Percentiles rank a stretch among this genome's conserved stretches.
phyloP scores from a whole-genome alignment of 2,888 invertebrate species.

The Geotrupes spiniger region DNA sequence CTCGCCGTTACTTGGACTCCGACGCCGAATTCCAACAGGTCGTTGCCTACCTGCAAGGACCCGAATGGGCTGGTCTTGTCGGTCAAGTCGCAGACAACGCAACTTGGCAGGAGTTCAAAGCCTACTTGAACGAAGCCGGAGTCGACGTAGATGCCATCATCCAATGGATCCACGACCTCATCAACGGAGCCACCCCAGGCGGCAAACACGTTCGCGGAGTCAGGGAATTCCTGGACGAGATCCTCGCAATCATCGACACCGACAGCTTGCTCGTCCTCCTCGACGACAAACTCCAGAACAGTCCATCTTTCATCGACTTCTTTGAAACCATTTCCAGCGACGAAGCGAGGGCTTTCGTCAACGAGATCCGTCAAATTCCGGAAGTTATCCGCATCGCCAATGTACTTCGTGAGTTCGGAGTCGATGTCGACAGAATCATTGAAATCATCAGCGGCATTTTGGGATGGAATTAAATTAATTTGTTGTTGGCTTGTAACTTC shows the following conservation, averaged over 20 bases:
- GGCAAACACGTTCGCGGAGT: constrained; percentile 3
- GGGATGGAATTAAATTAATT: constrained; percentile 29
- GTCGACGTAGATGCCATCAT: constrained; percentile 28
- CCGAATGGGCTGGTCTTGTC: constrained; percentile 31
- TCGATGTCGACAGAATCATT: constrained; percentile 29
- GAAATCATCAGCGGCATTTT: constrained; percentile 28
- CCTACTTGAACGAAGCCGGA: constrained; percentile 27
- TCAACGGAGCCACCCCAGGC: constrained; percentile 15
- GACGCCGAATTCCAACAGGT: constrained; percentile 32
- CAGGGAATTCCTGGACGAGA: constrained; percentile 24
- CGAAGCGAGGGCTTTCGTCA: constrained; percentile 27
- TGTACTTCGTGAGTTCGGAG: constrained; percentile 28
- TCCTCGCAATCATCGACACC: constrained; percentile 16
- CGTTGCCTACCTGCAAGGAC: constrained; percentile 33
- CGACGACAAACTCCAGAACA: constrained; percentile 22
- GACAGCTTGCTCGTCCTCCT: constrained; percentile 16
- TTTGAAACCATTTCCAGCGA: constrained; percentile 24
- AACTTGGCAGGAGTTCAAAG: constrained; percentile 26
- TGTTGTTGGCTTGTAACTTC: too few species aligned
- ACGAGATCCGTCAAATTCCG: constrained; percentile 28
- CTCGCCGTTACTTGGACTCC: constrained; percentile 26
- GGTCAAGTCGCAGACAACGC: constrained; percentile 22
- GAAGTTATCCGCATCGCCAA: constrained; percentile 30
- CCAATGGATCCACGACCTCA: constrained; percentile 24
- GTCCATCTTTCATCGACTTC: constrained; percentile 26